These are phyloP conservation scores for Drosophila tropicalis DNA, from an alignment of 1,140 invertebrate genomes.

Conservation along the genomic window DNA sequence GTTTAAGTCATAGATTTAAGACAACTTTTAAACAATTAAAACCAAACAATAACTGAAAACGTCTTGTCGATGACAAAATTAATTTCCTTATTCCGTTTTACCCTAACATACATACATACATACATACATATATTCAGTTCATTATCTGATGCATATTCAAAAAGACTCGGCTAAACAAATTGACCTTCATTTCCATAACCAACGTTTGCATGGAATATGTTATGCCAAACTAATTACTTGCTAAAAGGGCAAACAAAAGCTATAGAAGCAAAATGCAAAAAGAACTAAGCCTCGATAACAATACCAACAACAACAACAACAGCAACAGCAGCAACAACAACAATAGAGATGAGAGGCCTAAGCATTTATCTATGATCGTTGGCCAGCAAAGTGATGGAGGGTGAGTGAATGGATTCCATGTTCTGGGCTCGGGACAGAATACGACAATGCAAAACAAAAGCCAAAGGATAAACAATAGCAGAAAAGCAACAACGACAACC, in stretches of 20 bases:
- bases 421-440: too few relatives aligned
- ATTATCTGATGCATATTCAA: constrained; percentile 5
- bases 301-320: constrained; percentile 25
- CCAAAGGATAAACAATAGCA: constrained; percentile 22
- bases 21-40: too few relatives aligned
- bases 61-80: too few relatives aligned
- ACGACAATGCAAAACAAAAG: constrained; percentile 46
- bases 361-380: constrained; percentile 50
- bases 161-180: neutral
- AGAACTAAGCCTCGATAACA: constrained; percentile 8
- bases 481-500: constrained; percentile 16
- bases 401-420: neutral
- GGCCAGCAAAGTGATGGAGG: constrained; percentile 16
- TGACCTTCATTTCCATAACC: constrained; percentile 29
- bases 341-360: constrained; percentile 38
- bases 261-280: constrained; percentile 26
- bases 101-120: too few relatives aligned
- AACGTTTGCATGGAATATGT: constrained; percentile 13
- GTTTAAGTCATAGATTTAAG: too few relatives aligned
- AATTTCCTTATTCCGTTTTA: too few relatives aligned
- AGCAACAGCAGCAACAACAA: constrained; percentile 25
- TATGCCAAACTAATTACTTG: constrained; percentile 68
- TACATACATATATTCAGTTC: neutral
- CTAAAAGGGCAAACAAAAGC: constrained; percentile 70
- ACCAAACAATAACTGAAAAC: too few relatives aligned